These are phyloP conservation scores for Sylvia atricapilla DNA, from an alignment of 2,113 vertebrate species.

Conservation along the genomic window DNA sequence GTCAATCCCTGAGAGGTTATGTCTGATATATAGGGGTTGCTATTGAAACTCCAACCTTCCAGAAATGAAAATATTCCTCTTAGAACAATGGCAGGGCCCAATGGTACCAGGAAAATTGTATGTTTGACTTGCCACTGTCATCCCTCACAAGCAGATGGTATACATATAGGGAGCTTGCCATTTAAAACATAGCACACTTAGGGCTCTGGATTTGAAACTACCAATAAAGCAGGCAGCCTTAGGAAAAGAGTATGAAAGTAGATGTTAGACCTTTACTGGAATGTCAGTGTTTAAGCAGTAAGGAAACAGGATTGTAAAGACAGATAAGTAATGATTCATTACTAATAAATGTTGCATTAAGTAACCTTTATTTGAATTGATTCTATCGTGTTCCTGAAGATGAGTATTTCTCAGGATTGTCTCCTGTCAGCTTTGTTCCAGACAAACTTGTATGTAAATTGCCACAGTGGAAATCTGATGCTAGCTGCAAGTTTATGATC, in stretches of 20 bases:
- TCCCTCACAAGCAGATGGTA: neutral
- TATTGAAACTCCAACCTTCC: neutral
- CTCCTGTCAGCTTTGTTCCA: neutral
- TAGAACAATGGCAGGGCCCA: neutral
- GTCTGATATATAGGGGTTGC: neutral
- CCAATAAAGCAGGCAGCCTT: neutral
- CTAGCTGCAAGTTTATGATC: neutral
- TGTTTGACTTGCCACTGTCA: neutral
- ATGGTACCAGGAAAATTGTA: neutral
- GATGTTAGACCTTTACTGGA: neutral
- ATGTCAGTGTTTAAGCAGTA: neutral
- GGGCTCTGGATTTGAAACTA: neutral
- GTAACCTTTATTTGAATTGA: neutral
- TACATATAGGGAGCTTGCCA: neutral
- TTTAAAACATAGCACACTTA: neutral
- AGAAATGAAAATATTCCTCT: neutral
- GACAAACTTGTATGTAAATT: neutral
- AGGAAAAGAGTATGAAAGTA: neutral
- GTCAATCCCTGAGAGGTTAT: neutral
- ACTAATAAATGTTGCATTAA: neutral
- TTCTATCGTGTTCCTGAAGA: neutral
- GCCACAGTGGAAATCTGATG: neutral
- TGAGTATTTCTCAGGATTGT: neutral
- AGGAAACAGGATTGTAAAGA: neutral
- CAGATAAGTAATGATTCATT: neutral